phyloP scores from a whole-genome alignment of 2,113 vertebrate species.

The Talpa occidentalis region DNA sequence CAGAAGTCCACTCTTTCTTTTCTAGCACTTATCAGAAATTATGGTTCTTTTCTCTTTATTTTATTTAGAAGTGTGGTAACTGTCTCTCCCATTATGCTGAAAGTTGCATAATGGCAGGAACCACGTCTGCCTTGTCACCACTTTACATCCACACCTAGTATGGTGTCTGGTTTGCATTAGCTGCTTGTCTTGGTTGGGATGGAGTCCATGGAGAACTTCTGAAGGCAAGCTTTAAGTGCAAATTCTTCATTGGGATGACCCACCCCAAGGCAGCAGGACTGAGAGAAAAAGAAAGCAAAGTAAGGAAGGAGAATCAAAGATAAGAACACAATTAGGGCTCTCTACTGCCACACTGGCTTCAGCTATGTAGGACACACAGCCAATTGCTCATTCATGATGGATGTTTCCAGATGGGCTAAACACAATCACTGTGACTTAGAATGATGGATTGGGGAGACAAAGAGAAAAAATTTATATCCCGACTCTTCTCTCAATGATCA shows the following conservation, averaged over 20 bases:
- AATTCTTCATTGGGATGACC: not conserved
- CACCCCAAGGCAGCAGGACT: not conserved
- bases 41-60: not conserved
- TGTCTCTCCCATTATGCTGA: not conserved
- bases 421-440: not conserved
- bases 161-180: not conserved
- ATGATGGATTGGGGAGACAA: not conserved
- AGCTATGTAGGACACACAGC: not conserved
- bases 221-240: not conserved
- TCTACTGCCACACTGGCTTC: not conserved
- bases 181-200: not conserved
- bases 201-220: not conserved
- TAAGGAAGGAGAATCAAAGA: constrained; percentile 16
- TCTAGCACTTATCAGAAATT: not conserved
- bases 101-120: not conserved
- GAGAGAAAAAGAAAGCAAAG: not conserved
- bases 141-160: not conserved
- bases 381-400: not conserved
- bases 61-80: not conserved
- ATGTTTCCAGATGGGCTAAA: not conserved
- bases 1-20: not conserved
- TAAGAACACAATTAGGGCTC: not conserved
- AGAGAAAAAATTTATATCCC: not conserved
- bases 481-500: not conserved
- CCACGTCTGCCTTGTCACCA: not conserved